These are phyloP conservation scores for Scrobipalpa atriplicella DNA, from an alignment of 2,888 invertebrate species.

Conservation along the genomic window DNA sequence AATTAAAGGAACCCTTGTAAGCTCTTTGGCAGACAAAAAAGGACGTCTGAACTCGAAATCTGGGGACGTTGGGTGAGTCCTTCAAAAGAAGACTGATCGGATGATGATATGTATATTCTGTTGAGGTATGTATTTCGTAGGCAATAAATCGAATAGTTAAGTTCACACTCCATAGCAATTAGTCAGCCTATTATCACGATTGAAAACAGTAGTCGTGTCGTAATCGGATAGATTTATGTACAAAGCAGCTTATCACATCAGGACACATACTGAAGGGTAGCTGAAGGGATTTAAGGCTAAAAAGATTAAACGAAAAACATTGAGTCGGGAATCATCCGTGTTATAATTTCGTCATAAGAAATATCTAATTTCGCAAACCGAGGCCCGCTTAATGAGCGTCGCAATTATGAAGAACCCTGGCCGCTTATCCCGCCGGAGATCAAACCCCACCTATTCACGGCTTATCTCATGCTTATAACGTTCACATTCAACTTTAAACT, in stretches of 20 bases:
- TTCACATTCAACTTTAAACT: conserved; percentile 37
- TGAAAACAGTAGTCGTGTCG: neutral
- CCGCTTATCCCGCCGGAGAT: conserved; percentile 55
- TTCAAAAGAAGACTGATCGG: neutral
- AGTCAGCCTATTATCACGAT: conserved; percentile 21
- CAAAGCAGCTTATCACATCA: neutral
- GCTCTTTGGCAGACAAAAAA: too few species aligned
- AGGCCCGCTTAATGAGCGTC: conserved; percentile 60
- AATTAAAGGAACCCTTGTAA: too few species aligned
- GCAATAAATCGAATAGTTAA: conserved; percentile 8
- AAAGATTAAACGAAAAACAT: neutral
- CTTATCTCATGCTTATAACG: conserved; percentile 52
- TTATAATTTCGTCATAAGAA: conserved; percentile 57
- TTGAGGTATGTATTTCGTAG: neutral
- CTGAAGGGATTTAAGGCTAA: too few species aligned
- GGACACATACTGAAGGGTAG: too few species aligned
- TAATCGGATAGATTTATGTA: conserved; percentile 14
- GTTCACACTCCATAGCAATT: conserved; percentile 9
- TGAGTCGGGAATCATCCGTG: conserved; percentile 32
- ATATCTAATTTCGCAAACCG: conserved; percentile 59
- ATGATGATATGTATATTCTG: neutral
- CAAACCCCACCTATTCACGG: conserved; percentile 39
- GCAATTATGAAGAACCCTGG: conserved; percentile 62
- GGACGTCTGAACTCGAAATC: neutral
- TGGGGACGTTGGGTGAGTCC: neutral